Conservation (phyloP, 2,113 vertebrate genomes). For the Lepus timidus region DNA sequence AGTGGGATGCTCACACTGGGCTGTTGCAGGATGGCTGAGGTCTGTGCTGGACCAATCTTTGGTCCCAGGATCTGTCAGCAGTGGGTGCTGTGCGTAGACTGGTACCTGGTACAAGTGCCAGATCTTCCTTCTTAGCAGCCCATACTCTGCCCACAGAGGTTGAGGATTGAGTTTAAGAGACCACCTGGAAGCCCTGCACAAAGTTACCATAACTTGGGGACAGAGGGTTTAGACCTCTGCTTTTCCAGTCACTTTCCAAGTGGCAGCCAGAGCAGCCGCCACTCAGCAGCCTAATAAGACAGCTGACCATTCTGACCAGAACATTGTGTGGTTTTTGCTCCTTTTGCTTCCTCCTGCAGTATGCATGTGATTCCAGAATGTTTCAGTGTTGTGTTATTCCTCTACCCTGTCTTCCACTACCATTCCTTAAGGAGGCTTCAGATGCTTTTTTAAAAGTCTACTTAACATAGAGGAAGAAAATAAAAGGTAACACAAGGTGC, state of each 20-base stretch:
- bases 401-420: neutral
- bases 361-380: neutral
- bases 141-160: neutral
- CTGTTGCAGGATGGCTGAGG: neutral
- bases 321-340: neutral
- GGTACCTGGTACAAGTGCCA: neutral
- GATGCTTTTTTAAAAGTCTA: neutral
- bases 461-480: neutral
- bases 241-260: neutral
- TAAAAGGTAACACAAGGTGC: neutral
- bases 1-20: neutral
- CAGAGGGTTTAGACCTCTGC: neutral
- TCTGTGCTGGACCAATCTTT: neutral
- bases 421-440: conserved; percentile 9
- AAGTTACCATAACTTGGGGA: neutral
- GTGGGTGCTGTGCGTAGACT: neutral
- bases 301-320: neutral
- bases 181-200: neutral
- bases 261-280: neutral
- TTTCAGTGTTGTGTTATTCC: neutral
- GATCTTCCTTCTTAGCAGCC: neutral
- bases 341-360: neutral
- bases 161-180: neutral
- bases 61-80: neutral
- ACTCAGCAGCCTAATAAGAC: neutral